phyloP scores from a whole-genome alignment of 2,888 invertebrate species.

The Caenorhabditis sp. region DNA sequence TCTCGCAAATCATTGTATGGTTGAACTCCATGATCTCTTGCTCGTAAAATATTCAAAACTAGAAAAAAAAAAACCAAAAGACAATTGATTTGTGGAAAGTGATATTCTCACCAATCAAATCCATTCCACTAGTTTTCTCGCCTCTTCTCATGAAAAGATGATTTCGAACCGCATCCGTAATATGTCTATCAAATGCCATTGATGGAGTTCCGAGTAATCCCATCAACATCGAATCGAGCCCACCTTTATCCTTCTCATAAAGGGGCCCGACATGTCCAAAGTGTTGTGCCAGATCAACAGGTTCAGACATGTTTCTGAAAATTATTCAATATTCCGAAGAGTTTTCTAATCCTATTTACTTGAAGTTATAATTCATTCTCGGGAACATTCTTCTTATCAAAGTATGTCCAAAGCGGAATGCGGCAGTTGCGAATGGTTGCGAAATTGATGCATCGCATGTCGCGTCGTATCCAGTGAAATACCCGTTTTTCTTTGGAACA shows the following conservation, averaged over 20 bases:
- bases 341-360: conserved; percentile 26
- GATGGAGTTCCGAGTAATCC: conserved; percentile 70
- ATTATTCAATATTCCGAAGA: background rate
- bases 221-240: conserved; percentile 68
- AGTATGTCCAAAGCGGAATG: conserved; percentile 78
- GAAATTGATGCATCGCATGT: conserved; percentile 81
- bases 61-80: conserved; percentile 6
- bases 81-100: background rate
- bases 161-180: conserved; percentile 73
- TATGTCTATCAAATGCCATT: conserved; percentile 70
- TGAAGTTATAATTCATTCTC: conserved; percentile 72
- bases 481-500: conserved; percentile 78
- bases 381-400: conserved; percentile 83
- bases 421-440: conserved; percentile 84
- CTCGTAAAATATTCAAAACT: conserved; percentile 85
- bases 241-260: conserved; percentile 63
- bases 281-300: conserved; percentile 65
- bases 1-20: conserved; percentile 81
- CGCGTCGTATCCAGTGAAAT: conserved; percentile 75
- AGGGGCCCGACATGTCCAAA: conserved; percentile 68
- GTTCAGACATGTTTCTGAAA: conserved; percentile 59
- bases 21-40: conserved; percentile 86
- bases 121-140: conserved; percentile 89
- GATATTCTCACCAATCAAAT: conserved; percentile 78
- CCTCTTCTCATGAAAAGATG: conserved; percentile 88